Evolutionary conservation across 2,797 vertebrate genomes (phyloP).

Genomic region (Sylvilagus floridanus): DNA sequence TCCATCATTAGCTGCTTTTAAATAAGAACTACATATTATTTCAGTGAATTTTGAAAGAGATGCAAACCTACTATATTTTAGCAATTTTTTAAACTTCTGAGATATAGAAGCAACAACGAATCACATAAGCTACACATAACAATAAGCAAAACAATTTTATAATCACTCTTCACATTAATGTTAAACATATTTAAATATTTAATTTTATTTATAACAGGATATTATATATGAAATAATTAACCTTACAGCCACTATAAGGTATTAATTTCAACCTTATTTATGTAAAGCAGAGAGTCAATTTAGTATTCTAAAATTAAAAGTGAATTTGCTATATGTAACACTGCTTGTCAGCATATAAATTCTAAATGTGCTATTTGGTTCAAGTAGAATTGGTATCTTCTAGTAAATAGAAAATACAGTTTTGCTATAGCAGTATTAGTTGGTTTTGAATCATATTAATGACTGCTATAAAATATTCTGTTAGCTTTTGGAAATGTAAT

Average conservation of each 20-base stretch:
- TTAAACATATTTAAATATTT: conserved; percentile 55
- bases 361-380: conserved; percentile 43
- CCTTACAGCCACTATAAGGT: conserved; percentile 20
- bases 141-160: conserved; percentile 46
- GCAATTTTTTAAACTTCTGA: neutral
- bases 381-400: conserved; percentile 11
- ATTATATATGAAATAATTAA: conserved; percentile 54
- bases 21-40: neutral
- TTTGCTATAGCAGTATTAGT: conserved; percentile 10
- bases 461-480: conserved; percentile 42
- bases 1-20: conserved; percentile 39
- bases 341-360: conserved; percentile 22
- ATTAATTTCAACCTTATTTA: conserved; percentile 57
- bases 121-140: conserved; percentile 49
- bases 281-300: neutral
- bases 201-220: conserved; percentile 32
- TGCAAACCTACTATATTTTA: neutral
- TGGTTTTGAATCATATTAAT: conserved; percentile 34
- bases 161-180: conserved; percentile 53
- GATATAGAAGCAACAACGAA: neutral
- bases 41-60: conserved; percentile 47
- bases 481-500: conserved; percentile 39
- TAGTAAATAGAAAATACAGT: neutral
- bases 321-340: neutral
- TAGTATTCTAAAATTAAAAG: conserved; percentile 44